Evolutionary conservation across 2,888 invertebrate genomes (phyloP), one percentile per base, ranked within the genome.

Genomic region (Oscheius sp.): DNA sequence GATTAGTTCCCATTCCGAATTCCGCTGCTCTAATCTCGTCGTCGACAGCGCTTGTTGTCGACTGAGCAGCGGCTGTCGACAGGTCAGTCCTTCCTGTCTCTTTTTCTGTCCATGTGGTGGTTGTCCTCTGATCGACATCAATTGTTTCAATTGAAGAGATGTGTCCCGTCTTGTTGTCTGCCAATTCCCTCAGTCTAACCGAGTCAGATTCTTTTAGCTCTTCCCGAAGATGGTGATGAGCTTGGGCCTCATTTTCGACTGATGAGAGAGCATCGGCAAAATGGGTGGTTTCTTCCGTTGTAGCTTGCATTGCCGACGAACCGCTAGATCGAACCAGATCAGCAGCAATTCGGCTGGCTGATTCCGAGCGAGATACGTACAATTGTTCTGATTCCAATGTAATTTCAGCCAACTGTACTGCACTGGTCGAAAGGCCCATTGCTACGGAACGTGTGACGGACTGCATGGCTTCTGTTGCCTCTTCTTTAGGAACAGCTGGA

Each of bases 1-100:
- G n/a, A n/a, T 61, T 61, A 23, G 61, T 61, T 61, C 61, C 61
- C 61, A 61, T 61, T 3, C 61, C 61, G 45, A 61, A 61, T 43
- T 61, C 61, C 21, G 61, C 61, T 1, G 61, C 61, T 21, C n/a
- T 35, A 5, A 61, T 61, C 18, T 61, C 61, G 23, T 61, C 61
- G 6, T 43, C 45, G 41, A 61, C 16, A 16, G 12, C 16, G 41
- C 21, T 61, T 6, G 18, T 16, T 18, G 6, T n/a, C 45, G 41
- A 21, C 21, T 61, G 43, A 18, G 23, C 61, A 7, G 41, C 61
- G 13, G 41, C 16, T 6, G 61, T 61, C 5, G 43, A 21, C 9
- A 66, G 66, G 25, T 27, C 49, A 25, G 52, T 27, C n/a, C 29
- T 52, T n/a, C 27, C 52, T 9, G 35, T n/a, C 12, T 52, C 29